These are phyloP conservation scores for Nasalis larvatus DNA, from an alignment of 2,113 vertebrate genomes.

Conservation along the genomic window DNA sequence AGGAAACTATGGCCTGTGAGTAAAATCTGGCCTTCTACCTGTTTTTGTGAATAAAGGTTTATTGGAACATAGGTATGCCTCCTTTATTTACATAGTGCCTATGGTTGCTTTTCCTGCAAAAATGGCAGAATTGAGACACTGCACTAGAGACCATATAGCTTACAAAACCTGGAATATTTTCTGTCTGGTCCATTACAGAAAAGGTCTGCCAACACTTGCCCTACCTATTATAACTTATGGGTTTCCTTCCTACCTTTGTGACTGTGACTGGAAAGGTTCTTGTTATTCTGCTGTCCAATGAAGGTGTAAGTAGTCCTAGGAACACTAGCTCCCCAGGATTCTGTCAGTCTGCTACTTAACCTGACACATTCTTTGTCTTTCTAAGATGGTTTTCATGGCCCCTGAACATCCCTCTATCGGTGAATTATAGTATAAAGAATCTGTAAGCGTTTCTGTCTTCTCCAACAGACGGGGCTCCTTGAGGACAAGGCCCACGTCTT, in stretches of 20 bases:
- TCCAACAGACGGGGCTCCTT: not conserved
- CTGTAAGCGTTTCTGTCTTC: not conserved
- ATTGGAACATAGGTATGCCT: not conserved
- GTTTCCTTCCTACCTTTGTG: not conserved
- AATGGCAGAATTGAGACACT: not conserved
- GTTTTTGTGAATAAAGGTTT: not conserved
- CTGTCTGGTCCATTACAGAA: not conserved
- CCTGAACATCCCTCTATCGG: not conserved
- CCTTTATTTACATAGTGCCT: not conserved
- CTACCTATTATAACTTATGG: not conserved
- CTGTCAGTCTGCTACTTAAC: not conserved
- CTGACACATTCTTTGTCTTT: not conserved
- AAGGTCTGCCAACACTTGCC: not conserved
- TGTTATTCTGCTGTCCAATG: not conserved
- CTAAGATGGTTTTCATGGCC: not conserved
- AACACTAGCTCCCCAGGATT: not conserved
- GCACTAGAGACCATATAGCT: not conserved
- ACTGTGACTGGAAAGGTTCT: not conserved
- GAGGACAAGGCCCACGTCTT: not conserved
- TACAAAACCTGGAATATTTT: not conserved
- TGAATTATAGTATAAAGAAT: not conserved
- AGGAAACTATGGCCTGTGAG: not conserved
- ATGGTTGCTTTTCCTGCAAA: not conserved
- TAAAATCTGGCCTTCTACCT: not conserved
- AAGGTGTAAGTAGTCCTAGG: not conserved